These are phyloP conservation scores for Lycocerus yunnanus DNA, from an alignment of 2,888 invertebrate genomes.

Conservation along the genomic window DNA sequence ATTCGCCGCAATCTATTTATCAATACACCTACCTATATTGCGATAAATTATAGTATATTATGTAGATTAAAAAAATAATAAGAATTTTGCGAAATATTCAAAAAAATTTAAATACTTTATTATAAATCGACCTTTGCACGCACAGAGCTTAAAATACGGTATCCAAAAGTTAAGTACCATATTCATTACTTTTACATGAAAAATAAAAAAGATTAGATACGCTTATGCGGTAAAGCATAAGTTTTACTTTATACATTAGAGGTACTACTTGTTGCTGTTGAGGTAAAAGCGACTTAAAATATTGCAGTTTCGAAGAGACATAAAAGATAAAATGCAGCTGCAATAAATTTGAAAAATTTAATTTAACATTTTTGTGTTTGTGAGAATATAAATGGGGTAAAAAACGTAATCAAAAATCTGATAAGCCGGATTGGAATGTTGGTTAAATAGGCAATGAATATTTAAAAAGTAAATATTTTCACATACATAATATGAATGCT, in stretches of 20 bases:
- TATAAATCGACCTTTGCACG: neutral
- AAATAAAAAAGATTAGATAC: neutral
- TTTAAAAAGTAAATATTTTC: neutral
- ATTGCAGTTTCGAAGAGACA: constrained; percentile 35
- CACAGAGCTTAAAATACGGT: neutral
- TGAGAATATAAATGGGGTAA: neutral
- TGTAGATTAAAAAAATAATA: neutral
- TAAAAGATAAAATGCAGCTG: neutral
- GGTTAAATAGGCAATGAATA: neutral
- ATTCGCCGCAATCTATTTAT: neutral
- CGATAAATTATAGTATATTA: neutral
- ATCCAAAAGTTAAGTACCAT: neutral
- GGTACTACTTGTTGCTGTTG: constrained; percentile 40
- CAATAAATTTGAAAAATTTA: neutral
- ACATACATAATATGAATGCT: neutral
- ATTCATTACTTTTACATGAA: neutral
- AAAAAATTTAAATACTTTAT: neutral
- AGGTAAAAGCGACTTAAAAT: constrained; percentile 29
- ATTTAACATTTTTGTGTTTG: neutral
- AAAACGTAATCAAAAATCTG: neutral
- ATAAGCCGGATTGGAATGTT: neutral
- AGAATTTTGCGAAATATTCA: neutral
- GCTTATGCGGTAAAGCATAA: neutral
- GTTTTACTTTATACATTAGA: constrained; percentile 17
- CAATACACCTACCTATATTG: neutral